A percentile compares a stretch with the other conserved stretches of the same genome.
Conservation (phyloP, 2,888 invertebrate species). For the Unio pictorum region DNA sequence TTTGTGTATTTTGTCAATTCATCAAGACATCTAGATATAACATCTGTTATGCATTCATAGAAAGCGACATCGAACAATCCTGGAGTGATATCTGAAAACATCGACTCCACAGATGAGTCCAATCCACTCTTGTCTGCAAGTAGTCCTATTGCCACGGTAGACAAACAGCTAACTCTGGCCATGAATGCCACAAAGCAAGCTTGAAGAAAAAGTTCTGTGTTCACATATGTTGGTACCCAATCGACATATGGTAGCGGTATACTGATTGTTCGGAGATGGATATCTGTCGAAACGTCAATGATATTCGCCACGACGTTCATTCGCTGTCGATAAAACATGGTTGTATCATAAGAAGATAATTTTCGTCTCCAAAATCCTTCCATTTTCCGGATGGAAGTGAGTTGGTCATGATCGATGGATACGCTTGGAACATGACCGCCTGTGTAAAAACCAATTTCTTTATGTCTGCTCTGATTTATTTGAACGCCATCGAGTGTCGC, state of each 20-base stretch:
- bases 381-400: constrained; percentile 29
- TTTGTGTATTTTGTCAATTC: constrained; percentile 20
- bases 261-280: constrained; percentile 22
- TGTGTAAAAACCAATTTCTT: constrained; percentile 19
- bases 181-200: no score
- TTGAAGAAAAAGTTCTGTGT: no score
- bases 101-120: constrained; percentile 10
- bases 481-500: constrained; percentile 38
- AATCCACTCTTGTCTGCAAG: no score
- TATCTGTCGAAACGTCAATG: constrained; percentile 33
- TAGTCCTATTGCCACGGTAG: no score
- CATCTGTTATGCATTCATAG: constrained; percentile 8
- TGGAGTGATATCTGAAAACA: constrained; percentile 42
- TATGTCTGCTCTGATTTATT: constrained; percentile 16
- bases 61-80: constrained; percentile 36
- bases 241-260: constrained; percentile 14
- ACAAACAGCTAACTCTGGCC: no score
- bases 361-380: constrained; percentile 45
- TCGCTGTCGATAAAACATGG: constrained; percentile 44
- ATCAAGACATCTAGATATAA: constrained; percentile 17
- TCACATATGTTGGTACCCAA: no score
- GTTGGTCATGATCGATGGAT: constrained; percentile 13
- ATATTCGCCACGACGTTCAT: constrained; percentile 46
- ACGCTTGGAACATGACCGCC: constrained; percentile 21
- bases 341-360: constrained; percentile 43